phyloP scores from a whole-genome alignment of 2,797 vertebrate genomes.

The Nannoperca obscura region DNA sequence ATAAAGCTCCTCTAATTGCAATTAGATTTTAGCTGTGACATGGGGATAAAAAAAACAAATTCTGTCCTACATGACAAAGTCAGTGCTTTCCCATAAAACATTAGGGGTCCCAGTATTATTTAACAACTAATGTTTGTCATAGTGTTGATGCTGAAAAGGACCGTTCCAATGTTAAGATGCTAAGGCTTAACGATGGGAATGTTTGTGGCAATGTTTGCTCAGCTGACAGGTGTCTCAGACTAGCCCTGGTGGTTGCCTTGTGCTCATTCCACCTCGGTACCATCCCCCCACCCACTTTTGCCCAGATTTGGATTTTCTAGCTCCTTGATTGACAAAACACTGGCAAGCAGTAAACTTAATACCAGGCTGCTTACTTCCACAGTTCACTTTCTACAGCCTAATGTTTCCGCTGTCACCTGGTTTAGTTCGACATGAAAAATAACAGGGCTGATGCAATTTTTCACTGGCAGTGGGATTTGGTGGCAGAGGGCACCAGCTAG shows the following conservation, averaged over 20 bases:
- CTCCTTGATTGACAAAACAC: background rate
- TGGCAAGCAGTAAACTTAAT: background rate
- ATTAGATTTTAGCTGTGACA: background rate
- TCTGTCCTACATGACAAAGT: background rate
- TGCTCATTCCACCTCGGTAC: background rate
- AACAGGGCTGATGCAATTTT: constrained; percentile 23
- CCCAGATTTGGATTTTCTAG: constrained; percentile 18
- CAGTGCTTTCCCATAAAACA: background rate
- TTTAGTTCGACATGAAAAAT: constrained; percentile 15
- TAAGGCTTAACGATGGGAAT: background rate
- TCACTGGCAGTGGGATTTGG: constrained; percentile 7
- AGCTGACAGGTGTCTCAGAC: background rate
- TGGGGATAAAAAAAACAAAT: background rate
- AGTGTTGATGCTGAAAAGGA: background rate
- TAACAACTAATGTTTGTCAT: background rate
- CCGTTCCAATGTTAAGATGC: background rate
- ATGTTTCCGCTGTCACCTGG: constrained; percentile 12
- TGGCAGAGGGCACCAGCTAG: constrained; percentile 15
- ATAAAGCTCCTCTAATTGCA: background rate
- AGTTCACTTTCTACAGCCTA: background rate
- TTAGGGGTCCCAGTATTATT: background rate
- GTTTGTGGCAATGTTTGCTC: background rate
- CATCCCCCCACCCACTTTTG: background rate
- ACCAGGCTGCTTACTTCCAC: background rate
- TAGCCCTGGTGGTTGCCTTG: background rate